Percentiles rank a stretch among this genome's conserved stretches.
Conservation (phyloP, 2,888 invertebrate genomes). For the Xylocampa areola region DNA sequence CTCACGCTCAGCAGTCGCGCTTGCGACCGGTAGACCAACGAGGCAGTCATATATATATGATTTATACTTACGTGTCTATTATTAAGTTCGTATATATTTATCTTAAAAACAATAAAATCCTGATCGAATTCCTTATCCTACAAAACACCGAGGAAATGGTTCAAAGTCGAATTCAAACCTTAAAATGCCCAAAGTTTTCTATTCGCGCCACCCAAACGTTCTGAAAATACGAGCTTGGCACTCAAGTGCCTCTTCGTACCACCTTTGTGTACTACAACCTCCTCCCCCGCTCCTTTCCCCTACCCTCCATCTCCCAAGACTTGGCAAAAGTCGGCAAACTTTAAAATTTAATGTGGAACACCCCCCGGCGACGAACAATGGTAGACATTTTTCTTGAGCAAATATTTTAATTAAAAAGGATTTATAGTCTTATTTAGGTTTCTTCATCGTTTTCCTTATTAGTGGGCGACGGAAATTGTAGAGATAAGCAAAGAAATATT, state of each 20-base stretch:
- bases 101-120: too few relatives aligned
- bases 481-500: neutral
- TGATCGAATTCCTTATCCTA: neutral
- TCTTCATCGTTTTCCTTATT: constrained; percentile 22
- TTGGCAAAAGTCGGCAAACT: constrained; percentile 33
- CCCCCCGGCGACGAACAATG: constrained; percentile 10
- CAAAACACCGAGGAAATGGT: neutral
- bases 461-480: neutral
- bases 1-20: too few relatives aligned
- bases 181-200: constrained; percentile 16
- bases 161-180: constrained; percentile 10
- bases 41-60: too few relatives aligned
- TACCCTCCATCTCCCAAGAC: constrained; percentile 2
- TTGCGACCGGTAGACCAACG: too few relatives aligned
- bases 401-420: constrained; percentile 51
- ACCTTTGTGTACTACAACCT: constrained; percentile 23
- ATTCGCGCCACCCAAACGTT: constrained; percentile 13
- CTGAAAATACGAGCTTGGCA: constrained; percentile 29
- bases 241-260: constrained; percentile 25
- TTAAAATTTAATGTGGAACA: constrained; percentile 50
- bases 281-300: neutral
- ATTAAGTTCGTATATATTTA: too few relatives aligned
- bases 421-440: constrained; percentile 22
- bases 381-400: constrained; percentile 17
- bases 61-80: too few relatives aligned